Conservation (phyloP, 2,113 vertebrate genomes). For the Pangasianodon hypophthalmus region DNA sequence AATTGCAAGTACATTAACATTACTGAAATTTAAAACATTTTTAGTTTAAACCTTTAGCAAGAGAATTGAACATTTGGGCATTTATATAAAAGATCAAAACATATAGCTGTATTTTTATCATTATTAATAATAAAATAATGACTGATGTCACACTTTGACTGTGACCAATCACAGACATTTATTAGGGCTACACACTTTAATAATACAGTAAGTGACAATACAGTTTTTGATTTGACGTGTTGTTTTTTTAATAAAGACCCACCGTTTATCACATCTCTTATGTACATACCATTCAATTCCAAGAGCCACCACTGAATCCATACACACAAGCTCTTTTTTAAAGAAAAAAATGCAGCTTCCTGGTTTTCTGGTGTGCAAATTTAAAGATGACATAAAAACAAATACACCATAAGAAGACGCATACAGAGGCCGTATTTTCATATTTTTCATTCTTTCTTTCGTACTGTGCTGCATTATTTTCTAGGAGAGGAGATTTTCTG, state of each 20-base stretch:
- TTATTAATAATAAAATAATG: background rate
- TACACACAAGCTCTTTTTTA: background rate
- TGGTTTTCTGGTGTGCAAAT: background rate
- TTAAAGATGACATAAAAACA: background rate
- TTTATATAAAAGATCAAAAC: background rate
- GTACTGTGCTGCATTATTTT: conserved; percentile 59
- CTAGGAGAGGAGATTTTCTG: conserved; percentile 52
- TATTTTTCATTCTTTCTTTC: background rate
- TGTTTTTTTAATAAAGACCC: background rate
- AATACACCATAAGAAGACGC: background rate
- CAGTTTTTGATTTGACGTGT: background rate
- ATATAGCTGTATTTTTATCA: background rate
- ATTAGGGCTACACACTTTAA: background rate
- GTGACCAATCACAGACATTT: background rate
- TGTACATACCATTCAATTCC: background rate
- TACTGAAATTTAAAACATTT: background rate
- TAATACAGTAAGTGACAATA: background rate
- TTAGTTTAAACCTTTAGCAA: background rate
- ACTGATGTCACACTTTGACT: background rate
- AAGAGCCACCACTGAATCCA: background rate
- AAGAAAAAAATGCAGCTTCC: background rate
- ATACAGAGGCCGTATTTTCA: background rate
- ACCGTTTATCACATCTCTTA: background rate
- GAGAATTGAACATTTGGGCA: background rate
- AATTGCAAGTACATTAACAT: background rate